Evolutionary conservation across 2,797 vertebrate species (phyloP).

Genomic region (Tenualosa thibaudeaui): DNA sequence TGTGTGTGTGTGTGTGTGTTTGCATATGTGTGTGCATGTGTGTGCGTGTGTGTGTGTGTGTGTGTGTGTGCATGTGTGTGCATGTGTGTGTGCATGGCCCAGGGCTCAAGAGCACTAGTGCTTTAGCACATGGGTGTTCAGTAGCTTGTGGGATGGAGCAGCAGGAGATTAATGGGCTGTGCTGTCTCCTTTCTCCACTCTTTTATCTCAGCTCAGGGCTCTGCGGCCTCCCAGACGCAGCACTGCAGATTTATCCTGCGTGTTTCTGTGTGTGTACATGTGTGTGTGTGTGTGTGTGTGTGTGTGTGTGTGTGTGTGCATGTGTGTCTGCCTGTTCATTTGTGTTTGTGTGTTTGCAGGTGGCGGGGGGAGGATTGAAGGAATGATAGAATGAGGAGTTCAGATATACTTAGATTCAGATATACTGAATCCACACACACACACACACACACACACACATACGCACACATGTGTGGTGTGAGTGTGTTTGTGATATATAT

Average conservation of each 20-base stretch:
- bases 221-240: slow-evolving; percentile 13
- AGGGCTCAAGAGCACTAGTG: neutral
- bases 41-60: neutral
- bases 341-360: neutral
- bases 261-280: neutral
- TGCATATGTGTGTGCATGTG: neutral
- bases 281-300: neutral
- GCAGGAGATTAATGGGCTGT: neutral
- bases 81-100: neutral
- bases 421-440: no score
- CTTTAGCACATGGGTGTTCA: neutral
- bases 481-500: no score
- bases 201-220: slow-evolving; percentile 17
- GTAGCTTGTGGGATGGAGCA: slow-evolving; percentile 1
- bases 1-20: neutral
- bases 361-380: neutral
- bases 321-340: neutral
- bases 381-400: neutral
- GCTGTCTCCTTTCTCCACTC: neutral
- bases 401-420: no score
- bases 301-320: neutral
- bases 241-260: neutral
- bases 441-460: no score
- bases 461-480: no score
- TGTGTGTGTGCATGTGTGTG: neutral